Evolutionary conservation across 2,113 vertebrate genomes (phyloP).

Genomic region (Gracilinanus agilis): DNA sequence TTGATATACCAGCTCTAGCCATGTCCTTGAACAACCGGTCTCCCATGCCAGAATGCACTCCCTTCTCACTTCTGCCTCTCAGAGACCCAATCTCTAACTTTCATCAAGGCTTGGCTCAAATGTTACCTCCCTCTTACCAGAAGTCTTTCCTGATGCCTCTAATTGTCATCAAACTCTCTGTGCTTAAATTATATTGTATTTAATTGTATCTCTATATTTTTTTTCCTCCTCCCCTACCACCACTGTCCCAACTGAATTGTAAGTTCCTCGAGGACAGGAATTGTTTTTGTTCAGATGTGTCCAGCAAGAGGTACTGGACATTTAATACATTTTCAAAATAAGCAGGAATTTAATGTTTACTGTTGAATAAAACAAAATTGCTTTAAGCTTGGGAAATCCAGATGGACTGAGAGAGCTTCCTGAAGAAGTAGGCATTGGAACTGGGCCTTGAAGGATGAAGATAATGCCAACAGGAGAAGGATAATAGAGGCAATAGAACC

Average conservation of each 20-base stretch:
- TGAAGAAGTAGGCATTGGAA: not conserved
- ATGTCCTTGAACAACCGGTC: not conserved
- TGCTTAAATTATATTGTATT: not conserved
- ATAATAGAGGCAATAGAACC: not conserved
- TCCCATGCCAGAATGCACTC: not conserved
- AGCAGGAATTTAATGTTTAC: not conserved
- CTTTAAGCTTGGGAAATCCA: not conserved
- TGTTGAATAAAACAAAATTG: not conserved
- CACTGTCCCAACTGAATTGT: not conserved
- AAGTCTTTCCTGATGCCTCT: not conserved
- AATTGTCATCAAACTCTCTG: not conserved
- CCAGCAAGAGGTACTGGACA: not conserved
- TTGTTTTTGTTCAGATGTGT: not conserved
- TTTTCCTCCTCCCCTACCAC: too few species aligned
- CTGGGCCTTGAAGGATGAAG: not conserved
- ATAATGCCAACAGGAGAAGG: not conserved
- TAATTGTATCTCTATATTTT: not conserved
- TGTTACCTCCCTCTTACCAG: not conserved
- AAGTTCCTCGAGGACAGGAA: not conserved
- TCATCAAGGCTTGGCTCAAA: not conserved
- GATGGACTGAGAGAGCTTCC: not conserved
- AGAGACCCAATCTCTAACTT: not conserved
- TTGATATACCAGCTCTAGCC: not conserved
- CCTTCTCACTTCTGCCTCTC: not conserved
- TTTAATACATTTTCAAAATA: too few species aligned